Percentiles rank a stretch among this genome's conserved stretches.
These are phyloP conservation scores for Semicossyphus pulcher DNA, from an alignment of 2,113 vertebrate species.

Conservation along the genomic window DNA sequence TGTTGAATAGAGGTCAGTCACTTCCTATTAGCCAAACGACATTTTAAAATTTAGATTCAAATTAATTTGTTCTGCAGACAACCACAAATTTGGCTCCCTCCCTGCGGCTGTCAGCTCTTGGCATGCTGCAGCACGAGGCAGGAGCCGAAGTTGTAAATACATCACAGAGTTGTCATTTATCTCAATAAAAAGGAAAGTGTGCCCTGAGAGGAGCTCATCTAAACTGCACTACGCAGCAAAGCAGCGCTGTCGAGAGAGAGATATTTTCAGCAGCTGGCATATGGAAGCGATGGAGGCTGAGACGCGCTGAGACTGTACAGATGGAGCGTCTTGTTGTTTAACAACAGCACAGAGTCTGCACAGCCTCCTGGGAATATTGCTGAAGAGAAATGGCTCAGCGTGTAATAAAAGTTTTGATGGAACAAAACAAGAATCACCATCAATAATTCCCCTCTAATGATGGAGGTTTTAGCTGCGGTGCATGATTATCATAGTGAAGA, in stretches of 20 bases:
- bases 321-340: constrained; percentile 48
- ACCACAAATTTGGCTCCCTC: constrained; percentile 12
- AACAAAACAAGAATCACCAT: constrained; percentile 32
- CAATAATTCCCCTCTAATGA: constrained; percentile 45
- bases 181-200: constrained; percentile 63
- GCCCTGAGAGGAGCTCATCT: constrained; percentile 59
- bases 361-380: constrained; percentile 31
- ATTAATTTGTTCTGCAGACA: constrained; percentile 26
- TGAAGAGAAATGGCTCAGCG: constrained; percentile 9
- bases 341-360: constrained; percentile 24
- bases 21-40: constrained; percentile 38
- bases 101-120: constrained; percentile 8
- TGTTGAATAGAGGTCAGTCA: constrained; percentile 19
- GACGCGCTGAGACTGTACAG: constrained; percentile 42
- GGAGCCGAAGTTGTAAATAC: constrained; percentile 47
- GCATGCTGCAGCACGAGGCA: constrained; percentile 25
- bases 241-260: constrained; percentile 24
- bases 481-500: neutral
- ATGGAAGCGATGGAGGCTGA: constrained; percentile 46
- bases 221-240: constrained; percentile 49
- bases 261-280: constrained; percentile 62
- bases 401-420: constrained; percentile 41
- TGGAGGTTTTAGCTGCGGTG: neutral
- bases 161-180: constrained; percentile 60
- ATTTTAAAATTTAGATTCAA: constrained; percentile 20